These are phyloP conservation scores for Melanostigma gelatinosum DNA, from an alignment of 2,113 vertebrate species.

Conservation along the genomic window DNA sequence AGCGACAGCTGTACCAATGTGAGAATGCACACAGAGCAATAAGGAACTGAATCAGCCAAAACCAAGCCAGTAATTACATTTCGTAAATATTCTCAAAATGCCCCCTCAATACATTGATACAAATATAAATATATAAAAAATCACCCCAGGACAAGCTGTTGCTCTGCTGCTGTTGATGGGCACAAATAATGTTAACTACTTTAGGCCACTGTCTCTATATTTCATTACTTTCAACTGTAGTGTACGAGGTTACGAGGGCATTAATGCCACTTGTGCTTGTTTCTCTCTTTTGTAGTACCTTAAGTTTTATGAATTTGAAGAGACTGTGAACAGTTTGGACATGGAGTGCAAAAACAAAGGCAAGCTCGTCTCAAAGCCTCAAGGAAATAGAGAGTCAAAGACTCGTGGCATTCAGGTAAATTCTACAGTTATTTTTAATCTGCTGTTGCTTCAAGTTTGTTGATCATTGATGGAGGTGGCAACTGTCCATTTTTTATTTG, in stretches of 20 bases:
- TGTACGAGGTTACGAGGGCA: background rate
- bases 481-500: background rate
- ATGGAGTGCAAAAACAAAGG: conserved; percentile 93
- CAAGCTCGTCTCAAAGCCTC: conserved; percentile 84
- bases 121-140: background rate
- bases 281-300: conserved; percentile 85
- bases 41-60: background rate
- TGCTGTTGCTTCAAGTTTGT: background rate
- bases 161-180: background rate
- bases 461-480: background rate
- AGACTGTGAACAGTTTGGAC: conserved; percentile 88
- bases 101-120: background rate
- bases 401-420: conserved; percentile 85
- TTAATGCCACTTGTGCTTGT: background rate
- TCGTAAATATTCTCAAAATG: background rate
- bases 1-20: too few relatives aligned
- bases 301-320: conserved; percentile 90
- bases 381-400: conserved; percentile 80
- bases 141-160: background rate
- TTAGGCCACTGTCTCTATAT: background rate
- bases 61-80: background rate
- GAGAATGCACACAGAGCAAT: background rate
- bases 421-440: background rate
- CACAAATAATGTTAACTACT: background rate
- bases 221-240: background rate